phyloP scores from a whole-genome alignment of 1,140 invertebrate species.

The Drosophila kikkawai region DNA sequence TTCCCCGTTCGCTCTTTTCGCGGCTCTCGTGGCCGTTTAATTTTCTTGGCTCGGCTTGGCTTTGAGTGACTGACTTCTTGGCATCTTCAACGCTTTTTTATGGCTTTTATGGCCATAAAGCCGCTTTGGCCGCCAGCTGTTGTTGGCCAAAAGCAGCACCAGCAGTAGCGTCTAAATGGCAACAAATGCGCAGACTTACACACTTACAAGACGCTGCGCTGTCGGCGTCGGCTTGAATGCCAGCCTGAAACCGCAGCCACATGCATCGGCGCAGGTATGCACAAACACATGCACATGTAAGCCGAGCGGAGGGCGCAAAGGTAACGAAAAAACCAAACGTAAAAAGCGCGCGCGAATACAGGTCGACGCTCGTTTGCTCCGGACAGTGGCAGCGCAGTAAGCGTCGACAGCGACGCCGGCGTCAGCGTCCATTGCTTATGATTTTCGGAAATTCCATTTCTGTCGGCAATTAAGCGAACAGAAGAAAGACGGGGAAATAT shows the following conservation, averaged over 20 bases:
- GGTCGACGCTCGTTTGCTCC: conserved; percentile 69
- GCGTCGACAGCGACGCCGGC: conserved; percentile 46
- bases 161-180: conserved; percentile 61
- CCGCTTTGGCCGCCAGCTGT: conserved; percentile 75
- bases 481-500: neutral
- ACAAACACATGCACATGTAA: conserved; percentile 18
- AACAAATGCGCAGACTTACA: conserved; percentile 63
- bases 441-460: conserved; percentile 80
- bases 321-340: conserved; percentile 49
- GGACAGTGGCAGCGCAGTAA: conserved; percentile 11
- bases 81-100: conserved; percentile 73
- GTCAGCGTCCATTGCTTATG: conserved; percentile 54
- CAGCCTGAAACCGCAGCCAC: conserved; percentile 3
- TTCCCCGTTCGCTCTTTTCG: conserved; percentile 18
- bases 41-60: conserved; percentile 43
- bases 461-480: conserved; percentile 19
- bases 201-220: neutral
- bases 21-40: conserved; percentile 30
- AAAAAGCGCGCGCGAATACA: conserved; percentile 82
- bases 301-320: conserved; percentile 11
- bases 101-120: conserved; percentile 78
- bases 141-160: conserved; percentile 56
- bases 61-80: conserved; percentile 53
- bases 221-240: conserved; percentile 9
- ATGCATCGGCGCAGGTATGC: conserved; percentile 40